Base-by-base conservation (phyloP, 2,888 invertebrate species). In the Drosophila anomelani region DNA sequence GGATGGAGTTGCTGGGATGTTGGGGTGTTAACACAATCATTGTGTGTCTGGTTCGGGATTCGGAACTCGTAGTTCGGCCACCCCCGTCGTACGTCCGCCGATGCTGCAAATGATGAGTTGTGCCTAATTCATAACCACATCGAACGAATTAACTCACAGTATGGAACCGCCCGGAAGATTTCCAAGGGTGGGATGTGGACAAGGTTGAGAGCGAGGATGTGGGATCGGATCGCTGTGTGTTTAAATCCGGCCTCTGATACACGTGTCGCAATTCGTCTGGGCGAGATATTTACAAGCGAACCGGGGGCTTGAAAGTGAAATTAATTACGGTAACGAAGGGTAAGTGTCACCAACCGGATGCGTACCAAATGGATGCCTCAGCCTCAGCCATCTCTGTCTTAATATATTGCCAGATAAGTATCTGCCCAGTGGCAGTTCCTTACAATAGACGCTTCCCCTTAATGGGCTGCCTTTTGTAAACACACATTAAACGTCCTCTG, bases 41-140 rank as follows among this genome's bases (percentile, higher is more conserved):
- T 77, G 70, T 86, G 81, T 84, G 85, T 86, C 84, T 86, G 87
- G 73, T 76, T 68, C 23, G 15, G 51, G 15, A 34, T 9, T 53
- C 51, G 51, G 23, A 34, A 53, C 51, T 53, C 34, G 75, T 47
- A 47, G 47, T 32, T 47, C 55, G 53, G 63, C 72, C 81, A 76
- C 73, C 76, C 77, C 73, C 59, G 46, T 46, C 46, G 44, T 43
- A 69, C 76, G 69, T 56, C 41, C 66, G 58, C 73, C 79, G 81
- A 77, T 80, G 80, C 90, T 91, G 91, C 91, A 91, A 91, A 89
- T 91, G 91, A 91, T 91, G 91, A 88, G 85, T 80, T 85, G 88
- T 88, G 81, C 86, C 89, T 89, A 91, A 91, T 91, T 91, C 91
- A 91, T 89, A 91, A 91, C 91, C 91, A 89, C 90, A 91, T 88